These are phyloP conservation scores for Lithobates pipiens DNA, from an alignment of 2,797 vertebrate genomes.

Conservation along the genomic window DNA sequence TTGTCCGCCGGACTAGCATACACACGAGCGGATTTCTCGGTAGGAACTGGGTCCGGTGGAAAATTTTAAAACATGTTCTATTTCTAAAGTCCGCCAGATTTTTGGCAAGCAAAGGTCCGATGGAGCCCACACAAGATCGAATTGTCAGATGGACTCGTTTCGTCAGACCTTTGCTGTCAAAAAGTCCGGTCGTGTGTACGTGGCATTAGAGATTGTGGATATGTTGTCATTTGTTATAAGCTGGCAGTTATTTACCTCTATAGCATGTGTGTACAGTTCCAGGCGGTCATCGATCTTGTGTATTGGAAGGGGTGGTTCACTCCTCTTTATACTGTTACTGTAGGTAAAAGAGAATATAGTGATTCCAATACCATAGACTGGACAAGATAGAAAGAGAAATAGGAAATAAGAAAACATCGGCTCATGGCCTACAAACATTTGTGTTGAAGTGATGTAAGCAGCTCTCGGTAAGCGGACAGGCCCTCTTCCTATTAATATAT, in stretches of 20 bases:
- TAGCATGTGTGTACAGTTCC: conserved; percentile 90
- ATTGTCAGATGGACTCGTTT: too few relatives aligned
- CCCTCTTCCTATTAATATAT: background rate
- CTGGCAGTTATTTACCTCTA: conserved; percentile 79
- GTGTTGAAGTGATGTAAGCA: background rate
- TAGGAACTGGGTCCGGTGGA: too few relatives aligned
- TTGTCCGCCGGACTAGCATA: too few relatives aligned
- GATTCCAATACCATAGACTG: background rate
- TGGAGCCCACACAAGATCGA: too few relatives aligned
- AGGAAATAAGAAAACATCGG: background rate
- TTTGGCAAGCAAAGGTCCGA: too few relatives aligned
- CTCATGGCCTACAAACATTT: background rate
- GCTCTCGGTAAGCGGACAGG: background rate
- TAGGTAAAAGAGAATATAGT: conserved; percentile 40
- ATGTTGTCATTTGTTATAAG: too few relatives aligned
- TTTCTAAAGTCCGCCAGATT: too few relatives aligned
- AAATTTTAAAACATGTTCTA: too few relatives aligned
- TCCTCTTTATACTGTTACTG: conserved; percentile 84
- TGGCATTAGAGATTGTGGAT: too few relatives aligned
- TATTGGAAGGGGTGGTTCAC: conserved; percentile 76
- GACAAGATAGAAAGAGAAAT: background rate
- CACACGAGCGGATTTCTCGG: too few relatives aligned
- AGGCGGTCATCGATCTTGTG: conserved; percentile 87
- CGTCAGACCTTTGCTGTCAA: too few relatives aligned
- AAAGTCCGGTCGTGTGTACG: too few relatives aligned